Evolutionary conservation across 2,797 vertebrate species (phyloP).

Genomic region (Stomatorhinus walkeri): DNA sequence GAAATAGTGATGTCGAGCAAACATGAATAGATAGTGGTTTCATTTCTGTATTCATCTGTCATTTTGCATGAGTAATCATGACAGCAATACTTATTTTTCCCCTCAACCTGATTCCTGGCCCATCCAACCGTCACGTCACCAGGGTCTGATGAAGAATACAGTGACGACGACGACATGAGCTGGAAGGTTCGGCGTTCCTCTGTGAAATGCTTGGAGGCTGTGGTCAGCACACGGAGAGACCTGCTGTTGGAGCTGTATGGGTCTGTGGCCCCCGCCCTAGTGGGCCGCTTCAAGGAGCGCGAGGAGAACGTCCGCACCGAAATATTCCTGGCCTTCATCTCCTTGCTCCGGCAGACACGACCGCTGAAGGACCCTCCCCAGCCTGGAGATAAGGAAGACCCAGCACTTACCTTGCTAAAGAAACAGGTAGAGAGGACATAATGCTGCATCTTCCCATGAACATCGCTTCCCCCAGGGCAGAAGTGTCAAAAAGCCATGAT

Average conservation of each 20-base stretch:
- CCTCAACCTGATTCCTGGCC: not conserved
- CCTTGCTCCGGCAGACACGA: slow-evolving; percentile 75
- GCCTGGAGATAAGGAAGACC: slow-evolving; percentile 51
- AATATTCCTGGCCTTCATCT: slow-evolving; percentile 74
- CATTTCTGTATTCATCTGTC: not conserved
- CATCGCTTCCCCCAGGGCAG: not conserved
- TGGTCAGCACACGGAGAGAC: slow-evolving; percentile 71
- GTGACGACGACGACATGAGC: slow-evolving; percentile 88
- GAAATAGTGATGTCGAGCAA: not conserved
- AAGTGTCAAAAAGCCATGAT: not conserved
- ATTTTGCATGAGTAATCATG: not conserved
- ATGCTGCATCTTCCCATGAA: not conserved
- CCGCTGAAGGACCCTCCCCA: slow-evolving; percentile 51
- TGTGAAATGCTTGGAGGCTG: slow-evolving; percentile 79
- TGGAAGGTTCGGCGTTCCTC: slow-evolving; percentile 91
- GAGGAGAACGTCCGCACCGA: slow-evolving; percentile 90
- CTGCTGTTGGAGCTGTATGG: slow-evolving; percentile 76
- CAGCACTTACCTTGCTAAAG: slow-evolving; percentile 65
- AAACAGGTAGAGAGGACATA: slow-evolving; percentile 61
- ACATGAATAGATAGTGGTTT: not conserved
- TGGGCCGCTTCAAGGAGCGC: slow-evolving; percentile 81
- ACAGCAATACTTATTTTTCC: not conserved
- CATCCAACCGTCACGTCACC: not conserved
- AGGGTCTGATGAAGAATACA: slow-evolving; percentile 90
- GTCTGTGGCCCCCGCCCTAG: slow-evolving; percentile 70